A percentile compares a stretch with the other conserved stretches of the same genome.
Evolutionary conservation across 2,797 vertebrate species (phyloP).

Genomic region (Peromyscus nudipes): DNA sequence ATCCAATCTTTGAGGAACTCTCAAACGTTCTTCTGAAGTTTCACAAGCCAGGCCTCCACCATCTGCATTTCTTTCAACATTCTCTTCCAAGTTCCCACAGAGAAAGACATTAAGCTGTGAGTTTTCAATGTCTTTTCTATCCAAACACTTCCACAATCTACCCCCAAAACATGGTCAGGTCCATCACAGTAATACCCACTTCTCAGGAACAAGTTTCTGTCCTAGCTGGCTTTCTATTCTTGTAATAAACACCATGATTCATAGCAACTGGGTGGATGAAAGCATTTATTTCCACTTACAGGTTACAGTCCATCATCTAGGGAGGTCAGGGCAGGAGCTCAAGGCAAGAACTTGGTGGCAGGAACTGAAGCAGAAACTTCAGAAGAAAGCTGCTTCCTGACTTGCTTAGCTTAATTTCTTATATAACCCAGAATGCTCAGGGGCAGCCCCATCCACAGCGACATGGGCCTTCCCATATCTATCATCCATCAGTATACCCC

Average conservation of each 20-base stretch:
- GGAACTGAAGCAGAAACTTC: not conserved
- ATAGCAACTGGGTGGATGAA: not conserved
- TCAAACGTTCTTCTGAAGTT: not conserved
- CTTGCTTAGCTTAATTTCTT: not conserved
- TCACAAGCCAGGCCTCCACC: not conserved
- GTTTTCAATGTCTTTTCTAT: not conserved
- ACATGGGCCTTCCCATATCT: not conserved
- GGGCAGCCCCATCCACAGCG: not conserved
- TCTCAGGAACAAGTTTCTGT: not conserved
- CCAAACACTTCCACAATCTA: not conserved
- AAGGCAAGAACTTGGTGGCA: not conserved
- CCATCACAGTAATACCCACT: not conserved
- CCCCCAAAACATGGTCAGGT: no score
- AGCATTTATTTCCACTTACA: not conserved
- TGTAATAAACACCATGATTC: not conserved
- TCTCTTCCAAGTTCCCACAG: not conserved
- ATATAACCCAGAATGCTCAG: not conserved
- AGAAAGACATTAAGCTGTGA: not conserved
- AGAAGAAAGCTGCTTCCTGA: not conserved
- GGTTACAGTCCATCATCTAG: not conserved
- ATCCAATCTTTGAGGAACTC: not conserved
- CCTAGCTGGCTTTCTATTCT: not conserved
- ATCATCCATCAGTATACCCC: not conserved
- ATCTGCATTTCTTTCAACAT: not conserved
- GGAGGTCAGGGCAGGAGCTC: not conserved